phyloP scores from a whole-genome alignment of 2,888 invertebrate genomes.

The Ganaspis brasiliensis region DNA sequence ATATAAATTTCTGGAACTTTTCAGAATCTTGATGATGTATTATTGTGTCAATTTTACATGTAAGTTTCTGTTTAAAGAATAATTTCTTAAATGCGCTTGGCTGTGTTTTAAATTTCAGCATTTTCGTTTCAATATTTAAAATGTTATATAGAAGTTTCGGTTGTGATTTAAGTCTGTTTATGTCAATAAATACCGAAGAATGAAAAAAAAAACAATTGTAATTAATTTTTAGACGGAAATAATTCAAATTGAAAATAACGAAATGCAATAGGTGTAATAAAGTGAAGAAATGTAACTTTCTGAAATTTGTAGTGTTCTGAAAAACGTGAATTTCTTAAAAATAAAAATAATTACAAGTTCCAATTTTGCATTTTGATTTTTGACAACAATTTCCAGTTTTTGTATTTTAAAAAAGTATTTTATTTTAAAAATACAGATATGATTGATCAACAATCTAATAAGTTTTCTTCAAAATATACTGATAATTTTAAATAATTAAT shows the following conservation, averaged over 20 bases:
- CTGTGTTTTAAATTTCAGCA: conserved; percentile 29
- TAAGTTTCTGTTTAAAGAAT: conserved; percentile 29
- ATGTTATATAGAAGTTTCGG: conserved; percentile 30
- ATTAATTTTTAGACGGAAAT: conserved; percentile 12
- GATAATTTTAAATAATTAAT: too few species aligned
- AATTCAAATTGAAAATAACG: conserved; percentile 9
- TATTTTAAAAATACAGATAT: too few species aligned
- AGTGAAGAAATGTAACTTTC: conserved; percentile 35
- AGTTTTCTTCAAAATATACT: too few species aligned
- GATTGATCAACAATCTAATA: too few species aligned
- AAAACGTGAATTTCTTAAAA: conserved; percentile 25
- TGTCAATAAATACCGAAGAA: conserved; percentile 13
- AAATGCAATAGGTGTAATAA: conserved; percentile 14
- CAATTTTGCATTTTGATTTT: neutral
- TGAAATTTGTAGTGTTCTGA: conserved; percentile 37
- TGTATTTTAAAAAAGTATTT: too few species aligned
- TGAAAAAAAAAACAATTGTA: conserved; percentile 20
- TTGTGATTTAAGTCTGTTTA: conserved; percentile 28
- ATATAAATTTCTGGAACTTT: conserved; percentile 8
- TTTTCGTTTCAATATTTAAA: conserved; percentile 14
- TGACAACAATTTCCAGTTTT: neutral
- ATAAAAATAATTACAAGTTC: conserved; percentile 38
- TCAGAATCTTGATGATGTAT: conserved; percentile 11
- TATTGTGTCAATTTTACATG: conserved; percentile 33
- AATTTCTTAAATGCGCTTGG: conserved; percentile 31